phyloP scores from a whole-genome alignment of 2,113 vertebrate genomes.

The Paramormyrops kingsleyae region DNA sequence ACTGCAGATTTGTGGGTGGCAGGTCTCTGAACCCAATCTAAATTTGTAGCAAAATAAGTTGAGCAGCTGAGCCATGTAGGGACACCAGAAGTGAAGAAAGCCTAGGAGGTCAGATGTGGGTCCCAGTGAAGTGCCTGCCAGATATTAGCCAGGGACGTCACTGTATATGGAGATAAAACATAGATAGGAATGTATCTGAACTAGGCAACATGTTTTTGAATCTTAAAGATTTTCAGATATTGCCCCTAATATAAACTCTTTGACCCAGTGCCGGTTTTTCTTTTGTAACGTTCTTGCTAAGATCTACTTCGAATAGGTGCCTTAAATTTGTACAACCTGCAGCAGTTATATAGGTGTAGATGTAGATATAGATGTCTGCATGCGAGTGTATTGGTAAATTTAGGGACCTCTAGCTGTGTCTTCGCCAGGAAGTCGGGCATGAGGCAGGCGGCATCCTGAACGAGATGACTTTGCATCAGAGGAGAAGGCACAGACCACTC shows the following conservation, averaged over 20 bases:
- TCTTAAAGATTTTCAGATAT: background rate
- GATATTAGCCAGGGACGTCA: background rate
- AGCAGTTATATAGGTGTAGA: background rate
- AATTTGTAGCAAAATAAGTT: background rate
- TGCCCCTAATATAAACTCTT: background rate
- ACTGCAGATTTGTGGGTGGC: background rate
- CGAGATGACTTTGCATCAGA: background rate
- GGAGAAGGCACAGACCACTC: background rate
- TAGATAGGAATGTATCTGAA: background rate
- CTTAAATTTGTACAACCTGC: background rate
- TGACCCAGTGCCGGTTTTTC: background rate
- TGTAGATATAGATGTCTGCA: background rate
- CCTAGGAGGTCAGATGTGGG: background rate
- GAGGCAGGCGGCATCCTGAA: background rate
- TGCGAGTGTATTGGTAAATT: background rate
- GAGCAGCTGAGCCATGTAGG: background rate
- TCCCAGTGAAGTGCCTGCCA: background rate
- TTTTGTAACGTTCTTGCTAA: background rate
- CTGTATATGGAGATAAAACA: background rate
- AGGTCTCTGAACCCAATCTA: background rate
- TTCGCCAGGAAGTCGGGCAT: background rate
- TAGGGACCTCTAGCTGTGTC: background rate
- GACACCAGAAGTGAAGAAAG: background rate
- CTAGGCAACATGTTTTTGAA: background rate
- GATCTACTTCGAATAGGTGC: background rate